Conservation (phyloP, 2,888 invertebrate genomes). For the Bedellia somnulentella region DNA sequence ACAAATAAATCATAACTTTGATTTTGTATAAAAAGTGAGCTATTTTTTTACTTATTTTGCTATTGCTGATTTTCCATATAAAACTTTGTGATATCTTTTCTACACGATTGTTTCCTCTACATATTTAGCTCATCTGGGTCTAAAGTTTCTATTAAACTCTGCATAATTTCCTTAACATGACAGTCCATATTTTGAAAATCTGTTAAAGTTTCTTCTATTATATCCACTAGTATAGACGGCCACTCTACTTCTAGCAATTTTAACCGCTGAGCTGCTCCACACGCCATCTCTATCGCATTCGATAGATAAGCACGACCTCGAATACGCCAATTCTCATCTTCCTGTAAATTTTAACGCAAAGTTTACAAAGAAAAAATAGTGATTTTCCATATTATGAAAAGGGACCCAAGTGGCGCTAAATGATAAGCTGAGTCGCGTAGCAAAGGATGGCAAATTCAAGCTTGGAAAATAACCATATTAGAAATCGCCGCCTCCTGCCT, state of each 20-base stretch:
- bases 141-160: constrained; percentile 45
- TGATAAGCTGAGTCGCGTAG: too few relatives aligned
- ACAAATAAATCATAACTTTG: not conserved
- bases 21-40: not conserved
- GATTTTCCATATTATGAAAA: too few relatives aligned
- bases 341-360: constrained; percentile 43
- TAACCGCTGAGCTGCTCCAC: constrained; percentile 76
- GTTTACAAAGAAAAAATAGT: too few relatives aligned
- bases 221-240: constrained; percentile 75
- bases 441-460: too few relatives aligned
- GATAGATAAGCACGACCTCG: constrained; percentile 73
- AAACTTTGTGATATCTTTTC: too few relatives aligned
- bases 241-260: constrained; percentile 74
- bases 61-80: too few relatives aligned
- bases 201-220: constrained; percentile 74
- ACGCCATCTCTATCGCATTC: constrained; percentile 71
- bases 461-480: too few relatives aligned
- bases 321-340: constrained; percentile 72
- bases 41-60: too few relatives aligned
- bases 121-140: too few relatives aligned
- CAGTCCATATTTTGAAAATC: constrained; percentile 81
- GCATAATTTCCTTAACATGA: constrained; percentile 73
- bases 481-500: too few relatives aligned
- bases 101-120: too few relatives aligned
- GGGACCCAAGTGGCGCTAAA: too few relatives aligned